Conservation (phyloP, 2,888 invertebrate genomes). For the Drosophila mayaguana region DNA sequence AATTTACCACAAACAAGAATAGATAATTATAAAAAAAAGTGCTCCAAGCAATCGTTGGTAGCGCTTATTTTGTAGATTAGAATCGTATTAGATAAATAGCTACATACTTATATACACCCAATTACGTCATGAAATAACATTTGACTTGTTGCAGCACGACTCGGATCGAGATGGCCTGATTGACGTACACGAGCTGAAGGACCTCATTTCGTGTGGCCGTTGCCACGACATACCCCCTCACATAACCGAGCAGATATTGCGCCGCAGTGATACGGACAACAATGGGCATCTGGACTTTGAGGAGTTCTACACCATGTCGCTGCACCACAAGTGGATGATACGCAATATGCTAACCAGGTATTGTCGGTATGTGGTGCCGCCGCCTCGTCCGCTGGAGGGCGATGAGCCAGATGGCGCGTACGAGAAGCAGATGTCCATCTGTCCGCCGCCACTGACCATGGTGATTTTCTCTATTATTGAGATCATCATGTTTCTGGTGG, state of each 20-base stretch:
- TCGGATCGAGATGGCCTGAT: conserved; percentile 90
- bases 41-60: too few species aligned
- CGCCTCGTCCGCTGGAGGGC: conserved; percentile 82
- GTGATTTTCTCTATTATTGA: conserved; percentile 94
- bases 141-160: conserved; percentile 87
- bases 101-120: too few species aligned
- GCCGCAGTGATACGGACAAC: conserved; percentile 88
- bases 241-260: conserved; percentile 89
- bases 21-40: too few species aligned
- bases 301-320: conserved; percentile 89
- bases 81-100: too few species aligned
- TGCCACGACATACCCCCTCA: conserved; percentile 89
- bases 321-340: conserved; percentile 86
- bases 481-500: conserved; percentile 89
- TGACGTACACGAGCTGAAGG: conserved; percentile 88
- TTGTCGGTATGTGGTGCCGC: conserved; percentile 83
- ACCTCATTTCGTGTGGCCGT: conserved; percentile 79
- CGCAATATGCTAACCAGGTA: conserved; percentile 80
- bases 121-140: neutral
- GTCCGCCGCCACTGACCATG: conserved; percentile 97
- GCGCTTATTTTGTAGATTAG: too few species aligned
- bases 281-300: conserved; percentile 89
- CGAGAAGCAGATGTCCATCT: conserved; percentile 96
- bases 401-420: conserved; percentile 90
- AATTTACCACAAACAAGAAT: too few species aligned